phyloP scores from a whole-genome alignment of 2,113 vertebrate species.

The Panurus biarmicus region DNA sequence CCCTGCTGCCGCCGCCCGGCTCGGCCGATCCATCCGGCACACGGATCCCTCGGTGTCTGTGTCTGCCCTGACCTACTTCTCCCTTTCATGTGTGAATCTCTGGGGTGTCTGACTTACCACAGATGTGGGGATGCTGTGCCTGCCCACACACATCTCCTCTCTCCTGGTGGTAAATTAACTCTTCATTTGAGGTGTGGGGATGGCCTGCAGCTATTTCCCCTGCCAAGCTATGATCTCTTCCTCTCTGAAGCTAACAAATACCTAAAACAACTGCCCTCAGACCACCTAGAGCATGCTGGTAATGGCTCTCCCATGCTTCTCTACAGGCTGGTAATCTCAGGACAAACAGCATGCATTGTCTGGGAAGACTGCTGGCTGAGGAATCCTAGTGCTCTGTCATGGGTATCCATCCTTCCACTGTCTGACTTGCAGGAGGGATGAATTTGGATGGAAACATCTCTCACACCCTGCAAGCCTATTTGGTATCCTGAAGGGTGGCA shows the following conservation, averaged over 20 bases:
- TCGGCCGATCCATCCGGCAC: too few species aligned
- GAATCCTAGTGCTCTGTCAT: background rate
- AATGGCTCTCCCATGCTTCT: background rate
- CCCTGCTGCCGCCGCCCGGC: rapidly evolving
- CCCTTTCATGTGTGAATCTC: background rate
- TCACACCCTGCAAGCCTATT: background rate
- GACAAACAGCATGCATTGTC: background rate
- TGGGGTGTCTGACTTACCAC: background rate
- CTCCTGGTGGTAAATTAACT: background rate
- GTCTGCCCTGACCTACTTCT: background rate
- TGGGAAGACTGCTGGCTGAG: background rate
- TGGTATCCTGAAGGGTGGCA: background rate
- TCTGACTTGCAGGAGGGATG: background rate
- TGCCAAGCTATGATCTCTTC: background rate
- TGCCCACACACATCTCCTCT: background rate
- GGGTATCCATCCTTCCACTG: background rate
- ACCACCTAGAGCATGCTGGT: background rate
- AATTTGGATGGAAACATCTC: background rate
- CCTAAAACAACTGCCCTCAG: background rate
- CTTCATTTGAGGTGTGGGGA: background rate
- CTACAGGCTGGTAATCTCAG: background rate
- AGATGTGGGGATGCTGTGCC: background rate
- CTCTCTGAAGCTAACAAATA: background rate
- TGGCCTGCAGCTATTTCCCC: background rate
- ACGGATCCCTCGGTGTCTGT: background rate